Evolutionary conservation across 2,113 vertebrate genomes (phyloP).

Genomic region (Ochotona curzoniae): DNA sequence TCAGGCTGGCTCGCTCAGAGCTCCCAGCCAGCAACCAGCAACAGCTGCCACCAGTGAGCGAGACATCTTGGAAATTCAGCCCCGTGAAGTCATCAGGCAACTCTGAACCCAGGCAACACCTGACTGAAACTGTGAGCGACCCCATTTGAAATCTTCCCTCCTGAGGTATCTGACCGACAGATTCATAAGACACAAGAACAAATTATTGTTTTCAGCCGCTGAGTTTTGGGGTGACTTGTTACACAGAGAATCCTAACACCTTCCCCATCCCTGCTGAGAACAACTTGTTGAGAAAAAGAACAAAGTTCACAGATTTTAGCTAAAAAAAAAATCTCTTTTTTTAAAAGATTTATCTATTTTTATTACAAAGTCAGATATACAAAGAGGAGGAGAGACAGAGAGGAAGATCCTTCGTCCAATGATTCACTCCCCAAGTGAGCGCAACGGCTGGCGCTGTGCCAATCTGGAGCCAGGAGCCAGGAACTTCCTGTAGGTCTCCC

Average conservation of each 20-base stretch:
- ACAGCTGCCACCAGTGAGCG: no score
- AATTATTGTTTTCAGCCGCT: neutral
- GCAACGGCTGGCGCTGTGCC: no score
- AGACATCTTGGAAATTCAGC: neutral
- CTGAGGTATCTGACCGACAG: neutral
- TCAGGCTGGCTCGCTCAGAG: neutral
- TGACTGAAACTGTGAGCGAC: neutral
- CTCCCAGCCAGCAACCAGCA: neutral
- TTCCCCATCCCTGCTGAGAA: neutral
- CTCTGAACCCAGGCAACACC: neutral
- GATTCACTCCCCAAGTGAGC: no score
- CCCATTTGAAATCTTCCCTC: neutral
- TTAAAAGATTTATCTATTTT: no score
- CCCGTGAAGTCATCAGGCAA: neutral
- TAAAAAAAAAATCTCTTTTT: neutral
- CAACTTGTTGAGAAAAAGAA: conserved; percentile 8
- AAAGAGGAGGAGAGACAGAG: no score
- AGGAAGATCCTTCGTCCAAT: no score
- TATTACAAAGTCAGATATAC: no score
- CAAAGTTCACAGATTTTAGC: neutral
- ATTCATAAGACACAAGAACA: neutral
- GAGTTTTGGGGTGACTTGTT: neutral
- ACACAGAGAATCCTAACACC: neutral
- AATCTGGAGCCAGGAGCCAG: no score
- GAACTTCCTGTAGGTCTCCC: no score